These are phyloP conservation scores for Carapus acus DNA, from an alignment of 2,797 vertebrate species.

Conservation along the genomic window DNA sequence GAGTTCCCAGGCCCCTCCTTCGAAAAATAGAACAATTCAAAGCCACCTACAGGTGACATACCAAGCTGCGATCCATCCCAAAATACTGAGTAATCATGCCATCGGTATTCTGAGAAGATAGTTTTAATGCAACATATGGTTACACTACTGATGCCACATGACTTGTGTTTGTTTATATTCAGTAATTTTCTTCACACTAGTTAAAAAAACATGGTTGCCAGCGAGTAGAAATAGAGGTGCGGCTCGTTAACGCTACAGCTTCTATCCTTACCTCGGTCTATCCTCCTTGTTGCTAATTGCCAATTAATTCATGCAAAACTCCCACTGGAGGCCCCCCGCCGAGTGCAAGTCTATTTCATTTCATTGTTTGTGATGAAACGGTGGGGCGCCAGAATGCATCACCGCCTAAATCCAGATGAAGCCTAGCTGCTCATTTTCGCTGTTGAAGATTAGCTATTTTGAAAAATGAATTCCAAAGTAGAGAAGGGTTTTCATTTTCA, in stretches of 20 bases:
- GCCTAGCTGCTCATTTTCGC: conserved; percentile 10
- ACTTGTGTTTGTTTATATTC: no score
- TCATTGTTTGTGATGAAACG: conserved; percentile 26
- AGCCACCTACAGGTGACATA: no score
- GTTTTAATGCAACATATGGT: no score
- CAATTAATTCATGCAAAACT: conserved; percentile 68
- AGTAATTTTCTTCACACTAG: no score
- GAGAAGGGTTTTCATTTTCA: neutral
- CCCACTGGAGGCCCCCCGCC: conserved; percentile 16
- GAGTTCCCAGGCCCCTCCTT: no score
- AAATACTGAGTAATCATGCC: no score
- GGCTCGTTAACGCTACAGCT: conserved; percentile 57
- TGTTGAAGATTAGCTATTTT: neutral
- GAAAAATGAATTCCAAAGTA: conserved; percentile 16
- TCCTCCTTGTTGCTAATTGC: conserved; percentile 59
- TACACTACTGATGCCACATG: no score
- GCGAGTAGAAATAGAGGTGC: conserved; percentile 53
- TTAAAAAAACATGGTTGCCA: neutral
- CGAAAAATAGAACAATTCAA: no score
- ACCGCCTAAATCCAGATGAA: conserved; percentile 7
- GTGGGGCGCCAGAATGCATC: conserved; percentile 6
- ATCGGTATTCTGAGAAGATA: no score
- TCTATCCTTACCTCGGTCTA: conserved; percentile 9
- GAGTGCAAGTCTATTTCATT: conserved; percentile 5
- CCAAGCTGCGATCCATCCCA: no score